A percentile compares a stretch with the other conserved stretches of the same genome.
These are phyloP conservation scores for Drosophila emarginata DNA, from an alignment of 2,888 invertebrate genomes.

Conservation along the genomic window DNA sequence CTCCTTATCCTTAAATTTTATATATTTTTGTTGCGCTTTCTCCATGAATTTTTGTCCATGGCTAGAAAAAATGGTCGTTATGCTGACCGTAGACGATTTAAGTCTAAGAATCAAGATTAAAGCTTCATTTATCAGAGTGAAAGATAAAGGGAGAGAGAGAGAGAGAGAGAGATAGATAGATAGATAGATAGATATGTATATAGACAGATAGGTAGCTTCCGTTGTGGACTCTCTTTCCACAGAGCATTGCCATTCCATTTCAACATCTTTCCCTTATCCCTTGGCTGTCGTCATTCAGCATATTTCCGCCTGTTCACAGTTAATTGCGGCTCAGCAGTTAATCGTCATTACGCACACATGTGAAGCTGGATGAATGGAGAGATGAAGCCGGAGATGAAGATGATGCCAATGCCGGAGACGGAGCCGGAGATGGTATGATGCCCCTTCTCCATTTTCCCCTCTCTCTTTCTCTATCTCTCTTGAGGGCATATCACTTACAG, in stretches of 20 bases:
- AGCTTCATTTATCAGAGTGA: background rate
- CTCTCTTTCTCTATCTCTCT: background rate
- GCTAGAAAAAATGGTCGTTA: too few relatives aligned
- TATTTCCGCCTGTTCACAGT: constrained; percentile 68
- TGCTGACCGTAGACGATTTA: too few relatives aligned
- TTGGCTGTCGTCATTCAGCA: constrained; percentile 35
- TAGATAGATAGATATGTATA: background rate
- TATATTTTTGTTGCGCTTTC: too few relatives aligned
- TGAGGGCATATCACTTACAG: constrained; percentile 41
- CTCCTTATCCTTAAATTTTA: too few relatives aligned
- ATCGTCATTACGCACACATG: constrained; percentile 65
- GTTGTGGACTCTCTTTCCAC: background rate
- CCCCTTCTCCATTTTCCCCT: constrained; percentile 6
- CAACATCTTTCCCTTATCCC: background rate
- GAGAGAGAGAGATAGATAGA: too few relatives aligned
- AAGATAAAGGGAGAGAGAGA: background rate
- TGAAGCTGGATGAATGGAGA: constrained; percentile 22
- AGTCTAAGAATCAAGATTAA: background rate
- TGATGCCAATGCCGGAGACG: background rate
- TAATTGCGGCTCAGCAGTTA: constrained; percentile 72
- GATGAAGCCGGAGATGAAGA: constrained; percentile 3
- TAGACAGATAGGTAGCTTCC: background rate
- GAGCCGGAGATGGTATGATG: background rate
- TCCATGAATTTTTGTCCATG: too few relatives aligned
- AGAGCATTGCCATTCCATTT: background rate